Percentiles rank a stretch among this genome's conserved stretches.
These are phyloP conservation scores for Adoxophyes honmai DNA, from an alignment of 1,140 invertebrate genomes.

Conservation along the genomic window DNA sequence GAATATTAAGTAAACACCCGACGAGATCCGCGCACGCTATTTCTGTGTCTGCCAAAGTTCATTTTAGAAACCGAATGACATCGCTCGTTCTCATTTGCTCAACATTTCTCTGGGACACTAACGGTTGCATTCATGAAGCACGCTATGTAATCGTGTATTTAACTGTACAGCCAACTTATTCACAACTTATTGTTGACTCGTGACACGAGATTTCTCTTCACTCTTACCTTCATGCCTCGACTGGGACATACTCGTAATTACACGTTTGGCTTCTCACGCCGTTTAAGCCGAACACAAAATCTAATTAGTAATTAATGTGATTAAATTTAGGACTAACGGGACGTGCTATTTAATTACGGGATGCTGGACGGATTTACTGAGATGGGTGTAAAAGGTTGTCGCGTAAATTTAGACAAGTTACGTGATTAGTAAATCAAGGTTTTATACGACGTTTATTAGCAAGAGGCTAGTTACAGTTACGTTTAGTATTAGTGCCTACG, in stretches of 20 bases:
- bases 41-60: too few species aligned
- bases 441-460: too few species aligned
- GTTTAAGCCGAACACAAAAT: background rate
- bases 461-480: too few species aligned
- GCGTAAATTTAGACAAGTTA: background rate
- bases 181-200: conserved; percentile 20
- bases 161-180: conserved; percentile 16
- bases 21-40: too few species aligned
- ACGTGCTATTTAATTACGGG: background rate
- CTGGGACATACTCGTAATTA: conserved; percentile 7
- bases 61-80: background rate
- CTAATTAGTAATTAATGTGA: conserved; percentile 11
- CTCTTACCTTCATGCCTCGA: conserved; percentile 18
- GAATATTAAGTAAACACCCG: too few species aligned
- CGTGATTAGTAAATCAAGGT: background rate
- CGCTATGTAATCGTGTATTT: conserved; percentile 25
- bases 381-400: background rate
- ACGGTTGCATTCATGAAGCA: background rate
- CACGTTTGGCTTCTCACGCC: background rate
- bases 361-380: background rate
- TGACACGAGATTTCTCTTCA: conserved; percentile 24
- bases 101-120: background rate
- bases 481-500: too few species aligned
- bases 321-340: background rate
- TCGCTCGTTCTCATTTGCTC: background rate